These are phyloP conservation scores for Smittia aterrima DNA, from an alignment of 2,888 invertebrate genomes.

Conservation along the genomic window DNA sequence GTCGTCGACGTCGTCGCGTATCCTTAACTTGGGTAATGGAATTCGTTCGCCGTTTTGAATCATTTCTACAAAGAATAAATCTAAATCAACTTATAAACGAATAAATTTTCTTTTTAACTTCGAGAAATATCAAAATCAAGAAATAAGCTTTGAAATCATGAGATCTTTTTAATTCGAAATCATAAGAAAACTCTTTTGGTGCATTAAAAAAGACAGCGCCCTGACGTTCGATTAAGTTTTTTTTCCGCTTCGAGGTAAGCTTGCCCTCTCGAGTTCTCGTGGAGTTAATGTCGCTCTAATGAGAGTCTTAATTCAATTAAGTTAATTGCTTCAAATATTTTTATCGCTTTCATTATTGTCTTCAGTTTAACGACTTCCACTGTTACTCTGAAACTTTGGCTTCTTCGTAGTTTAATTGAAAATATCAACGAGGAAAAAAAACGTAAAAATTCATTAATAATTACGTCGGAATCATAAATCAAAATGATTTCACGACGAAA, in stretches of 20 bases:
- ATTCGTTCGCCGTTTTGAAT: too few relatives aligned
- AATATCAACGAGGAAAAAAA: too few relatives aligned
- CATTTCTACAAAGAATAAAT: too few relatives aligned
- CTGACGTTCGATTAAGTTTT: constrained; percentile 46
- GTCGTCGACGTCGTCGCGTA: neutral
- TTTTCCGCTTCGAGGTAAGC: neutral
- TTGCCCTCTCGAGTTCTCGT: neutral
- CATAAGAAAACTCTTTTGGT: constrained; percentile 44
- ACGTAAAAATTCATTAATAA: too few relatives aligned
- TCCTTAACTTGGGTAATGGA: neutral
- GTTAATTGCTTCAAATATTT: neutral
- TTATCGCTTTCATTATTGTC: neutral
- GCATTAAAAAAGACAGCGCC: constrained; percentile 48
- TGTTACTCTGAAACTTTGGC: too few relatives aligned
- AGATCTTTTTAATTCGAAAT: constrained; percentile 14
- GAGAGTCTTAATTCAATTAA: neutral
- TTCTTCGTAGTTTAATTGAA: too few relatives aligned
- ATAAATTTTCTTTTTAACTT: too few relatives aligned
- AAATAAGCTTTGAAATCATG: constrained; percentile 1
- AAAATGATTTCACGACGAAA: too few relatives aligned
- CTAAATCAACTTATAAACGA: too few relatives aligned
- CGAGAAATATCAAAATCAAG: neutral
- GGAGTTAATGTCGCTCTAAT: neutral
- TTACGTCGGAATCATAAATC: too few relatives aligned
- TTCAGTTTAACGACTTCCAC: too few relatives aligned